phyloP scores from a whole-genome alignment of 2,888 invertebrate genomes.

The Bedellia somnulentella region DNA sequence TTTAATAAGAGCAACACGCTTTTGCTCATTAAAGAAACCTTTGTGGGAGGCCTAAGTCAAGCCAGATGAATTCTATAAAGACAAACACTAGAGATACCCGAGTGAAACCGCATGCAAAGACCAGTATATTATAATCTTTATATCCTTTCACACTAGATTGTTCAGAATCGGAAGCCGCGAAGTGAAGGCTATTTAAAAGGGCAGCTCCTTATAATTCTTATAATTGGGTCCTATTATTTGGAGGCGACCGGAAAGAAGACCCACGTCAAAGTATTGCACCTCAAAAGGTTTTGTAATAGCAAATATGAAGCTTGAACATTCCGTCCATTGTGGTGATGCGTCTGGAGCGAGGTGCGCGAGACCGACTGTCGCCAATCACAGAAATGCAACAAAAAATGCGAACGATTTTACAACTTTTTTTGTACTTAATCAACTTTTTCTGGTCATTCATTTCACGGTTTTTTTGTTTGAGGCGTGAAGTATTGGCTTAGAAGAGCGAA shows the following conservation, averaged over 20 bases:
- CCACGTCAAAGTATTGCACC: slow-evolving; percentile 37
- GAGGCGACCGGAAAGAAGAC: slow-evolving; percentile 43
- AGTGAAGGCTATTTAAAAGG: slow-evolving; percentile 29
- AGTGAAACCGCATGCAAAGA: no score
- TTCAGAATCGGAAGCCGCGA: slow-evolving; percentile 48
- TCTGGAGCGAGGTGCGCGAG: slow-evolving; percentile 24
- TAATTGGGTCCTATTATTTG: slow-evolving; percentile 47
- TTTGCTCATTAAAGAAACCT: no score
- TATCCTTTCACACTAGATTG: no score
- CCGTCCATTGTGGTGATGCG: slow-evolving; percentile 14
- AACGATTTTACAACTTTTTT: neutral
- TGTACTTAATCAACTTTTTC: neutral
- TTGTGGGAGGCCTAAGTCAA: no score
- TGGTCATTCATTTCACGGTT: no score
- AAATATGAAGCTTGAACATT: slow-evolving; percentile 33
- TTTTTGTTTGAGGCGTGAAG: no score
- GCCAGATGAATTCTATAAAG: no score
- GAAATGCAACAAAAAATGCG: no score
- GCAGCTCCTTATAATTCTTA: slow-evolving; percentile 31
- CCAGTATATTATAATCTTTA: no score
- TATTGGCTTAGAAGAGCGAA: slow-evolving; percentile 12
- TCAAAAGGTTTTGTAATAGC: slow-evolving; percentile 46
- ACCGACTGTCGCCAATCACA: slow-evolving; percentile 47
- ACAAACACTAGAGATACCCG: no score
- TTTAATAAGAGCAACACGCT: no score